phyloP scores from a whole-genome alignment of 92 coral and sea anemone species.

The Zoanthus sansibaricus region DNA sequence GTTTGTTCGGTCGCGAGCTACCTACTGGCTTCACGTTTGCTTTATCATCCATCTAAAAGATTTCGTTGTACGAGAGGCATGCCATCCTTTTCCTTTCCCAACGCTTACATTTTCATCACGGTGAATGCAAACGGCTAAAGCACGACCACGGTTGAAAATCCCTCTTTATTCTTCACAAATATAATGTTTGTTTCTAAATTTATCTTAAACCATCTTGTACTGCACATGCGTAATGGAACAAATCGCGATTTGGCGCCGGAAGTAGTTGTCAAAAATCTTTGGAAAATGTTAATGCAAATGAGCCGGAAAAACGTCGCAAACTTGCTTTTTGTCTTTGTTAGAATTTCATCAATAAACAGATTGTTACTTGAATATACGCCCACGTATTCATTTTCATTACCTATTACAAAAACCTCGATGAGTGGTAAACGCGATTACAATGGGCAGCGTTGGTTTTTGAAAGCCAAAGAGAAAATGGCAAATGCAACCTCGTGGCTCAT shows the following conservation, averaged over 20 bases:
- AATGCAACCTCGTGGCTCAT: background rate
- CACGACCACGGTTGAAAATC: conserved; percentile 22
- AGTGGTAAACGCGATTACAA: background rate
- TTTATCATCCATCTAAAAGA: conserved; percentile 36
- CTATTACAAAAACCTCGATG: conserved; percentile 16
- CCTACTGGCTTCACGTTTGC: background rate
- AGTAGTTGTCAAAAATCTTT: conserved; percentile 30
- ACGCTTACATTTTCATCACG: conserved; percentile 37
- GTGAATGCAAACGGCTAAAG: conserved; percentile 26
- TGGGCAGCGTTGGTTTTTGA: background rate
- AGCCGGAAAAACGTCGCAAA: conserved; percentile 25
- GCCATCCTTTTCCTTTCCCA: conserved; percentile 33
- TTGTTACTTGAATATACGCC: background rate
- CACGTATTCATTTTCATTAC: conserved; percentile 20
- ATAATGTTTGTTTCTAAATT: conserved; percentile 49
- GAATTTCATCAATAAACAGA: background rate
- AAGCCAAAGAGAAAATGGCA: background rate
- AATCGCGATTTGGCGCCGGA: conserved; percentile 49
- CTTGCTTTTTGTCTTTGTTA: background rate
- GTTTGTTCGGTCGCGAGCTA: background rate
- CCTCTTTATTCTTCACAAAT: conserved; percentile 25
- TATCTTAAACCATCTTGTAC: conserved; percentile 21
- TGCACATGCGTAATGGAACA: conserved; percentile 26
- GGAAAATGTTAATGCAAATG: conserved; percentile 32
- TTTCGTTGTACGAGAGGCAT: conserved; percentile 35